phyloP scores from a whole-genome alignment of 1,140 invertebrate species.

The Hormaphis cornu region DNA sequence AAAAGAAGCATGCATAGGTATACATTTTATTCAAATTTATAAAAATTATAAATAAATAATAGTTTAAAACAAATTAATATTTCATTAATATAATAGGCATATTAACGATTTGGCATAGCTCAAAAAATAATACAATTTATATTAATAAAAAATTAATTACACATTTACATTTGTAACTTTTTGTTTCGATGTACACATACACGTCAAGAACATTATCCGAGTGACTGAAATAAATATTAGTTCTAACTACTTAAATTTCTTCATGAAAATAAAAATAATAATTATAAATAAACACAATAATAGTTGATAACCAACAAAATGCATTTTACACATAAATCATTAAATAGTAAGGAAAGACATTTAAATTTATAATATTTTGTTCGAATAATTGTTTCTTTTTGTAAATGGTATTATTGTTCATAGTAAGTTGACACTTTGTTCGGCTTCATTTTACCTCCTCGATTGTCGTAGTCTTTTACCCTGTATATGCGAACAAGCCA shows the following conservation, averaged over 20 bases:
- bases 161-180: too few relatives aligned
- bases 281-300: not conserved
- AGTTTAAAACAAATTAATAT: too few relatives aligned
- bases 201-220: not conserved
- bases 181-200: not conserved
- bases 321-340: not conserved
- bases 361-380: constrained; percentile 15
- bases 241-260: too few relatives aligned
- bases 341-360: not conserved
- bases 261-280: not conserved
- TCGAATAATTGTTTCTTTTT: not conserved
- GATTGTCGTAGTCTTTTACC: constrained; percentile 80
- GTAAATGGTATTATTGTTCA: not conserved
- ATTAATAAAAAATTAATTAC: too few relatives aligned
- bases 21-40: too few relatives aligned
- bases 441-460: constrained; percentile 46
- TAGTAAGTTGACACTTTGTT: constrained; percentile 18
- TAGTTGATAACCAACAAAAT: constrained; percentile 5
- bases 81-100: too few relatives aligned
- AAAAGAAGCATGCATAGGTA: too few relatives aligned
- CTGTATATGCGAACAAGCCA: constrained; percentile 93
- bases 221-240: not conserved
- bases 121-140: too few relatives aligned
- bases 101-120: too few relatives aligned
- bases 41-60: too few relatives aligned